These are phyloP conservation scores for Chromoteleia sp. DNA, from an alignment of 2,888 invertebrate species.

Conservation along the genomic window DNA sequence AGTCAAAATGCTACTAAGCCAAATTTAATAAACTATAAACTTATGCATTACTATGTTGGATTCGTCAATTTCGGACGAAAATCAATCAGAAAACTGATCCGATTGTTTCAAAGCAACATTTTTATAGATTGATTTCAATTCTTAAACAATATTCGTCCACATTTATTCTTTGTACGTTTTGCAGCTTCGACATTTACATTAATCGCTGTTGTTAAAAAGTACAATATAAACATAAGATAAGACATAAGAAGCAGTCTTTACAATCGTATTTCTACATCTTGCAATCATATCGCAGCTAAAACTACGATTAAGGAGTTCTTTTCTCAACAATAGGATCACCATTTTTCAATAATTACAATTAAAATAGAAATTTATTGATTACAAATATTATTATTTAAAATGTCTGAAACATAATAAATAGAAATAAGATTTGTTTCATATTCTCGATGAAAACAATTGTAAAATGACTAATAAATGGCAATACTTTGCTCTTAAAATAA, in stretches of 20 bases:
- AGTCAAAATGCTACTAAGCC: neutral
- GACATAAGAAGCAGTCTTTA: conserved; percentile 42
- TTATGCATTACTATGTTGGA: too few relatives aligned
- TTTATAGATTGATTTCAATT: neutral
- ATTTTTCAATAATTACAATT: neutral
- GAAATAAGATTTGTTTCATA: too few relatives aligned
- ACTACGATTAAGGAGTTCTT: conserved; percentile 17
- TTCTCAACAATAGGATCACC: conserved; percentile 9
- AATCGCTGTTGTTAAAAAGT: conserved; percentile 11
- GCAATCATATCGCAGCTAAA: conserved; percentile 16
- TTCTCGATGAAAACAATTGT: neutral
- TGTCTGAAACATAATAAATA: too few relatives aligned
- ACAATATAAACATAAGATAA: conserved; percentile 21
- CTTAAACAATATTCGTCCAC: neutral
- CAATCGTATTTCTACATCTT: conserved; percentile 19
- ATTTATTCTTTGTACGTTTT: conserved; percentile 22
- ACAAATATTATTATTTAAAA: too few relatives aligned
- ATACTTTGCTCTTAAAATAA: conserved; percentile 11
- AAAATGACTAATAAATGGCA: neutral
- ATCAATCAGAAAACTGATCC: neutral
- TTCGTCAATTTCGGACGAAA: neutral
- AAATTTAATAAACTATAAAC: too few relatives aligned
- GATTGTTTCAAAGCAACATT: neutral
- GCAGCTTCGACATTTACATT: conserved; percentile 25
- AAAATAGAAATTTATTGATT: too few relatives aligned